Conservation (phyloP, 2,113 vertebrate genomes). For the Origma solitaria region DNA sequence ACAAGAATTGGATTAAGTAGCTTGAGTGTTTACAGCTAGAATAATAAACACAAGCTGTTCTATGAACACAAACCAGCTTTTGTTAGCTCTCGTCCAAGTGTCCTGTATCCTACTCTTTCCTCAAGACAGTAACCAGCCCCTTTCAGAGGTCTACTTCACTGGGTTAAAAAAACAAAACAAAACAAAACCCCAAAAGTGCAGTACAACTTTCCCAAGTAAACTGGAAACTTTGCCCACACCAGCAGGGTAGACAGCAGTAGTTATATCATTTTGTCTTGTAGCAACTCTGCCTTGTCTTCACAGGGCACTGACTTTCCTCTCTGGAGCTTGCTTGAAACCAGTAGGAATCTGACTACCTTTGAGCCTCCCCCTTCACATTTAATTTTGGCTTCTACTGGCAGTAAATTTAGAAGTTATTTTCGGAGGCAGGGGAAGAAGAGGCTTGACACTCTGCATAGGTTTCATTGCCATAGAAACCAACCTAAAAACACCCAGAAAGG, state of each 20-base stretch:
- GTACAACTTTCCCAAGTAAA: not conserved
- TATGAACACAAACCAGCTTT: not conserved
- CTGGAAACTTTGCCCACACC: not conserved
- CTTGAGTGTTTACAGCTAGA: not conserved
- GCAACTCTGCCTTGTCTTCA: not conserved
- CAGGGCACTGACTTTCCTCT: too few relatives aligned
- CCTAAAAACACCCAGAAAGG: constrained; percentile 14
- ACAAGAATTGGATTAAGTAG: not conserved
- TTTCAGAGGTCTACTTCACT: not conserved
- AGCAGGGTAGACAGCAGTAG: not conserved
- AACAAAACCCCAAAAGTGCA: not conserved
- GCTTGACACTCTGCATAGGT: not conserved
- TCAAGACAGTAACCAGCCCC: not conserved
- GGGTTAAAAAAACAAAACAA: not conserved
- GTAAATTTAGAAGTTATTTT: constrained; percentile 49
- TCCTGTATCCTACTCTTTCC: not conserved
- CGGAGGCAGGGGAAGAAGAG: constrained; percentile 3
- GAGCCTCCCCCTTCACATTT: not conserved
- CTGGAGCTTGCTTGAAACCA: not conserved
- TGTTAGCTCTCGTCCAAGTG: not conserved
- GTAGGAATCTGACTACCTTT: not conserved
- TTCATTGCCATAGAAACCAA: constrained; percentile 54
- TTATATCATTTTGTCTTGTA: not conserved
- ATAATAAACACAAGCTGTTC: not conserved
- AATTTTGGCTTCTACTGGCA: constrained; percentile 1